phyloP scores from a whole-genome alignment of 2,113 vertebrate species.

The Ellobius talpinus region DNA sequence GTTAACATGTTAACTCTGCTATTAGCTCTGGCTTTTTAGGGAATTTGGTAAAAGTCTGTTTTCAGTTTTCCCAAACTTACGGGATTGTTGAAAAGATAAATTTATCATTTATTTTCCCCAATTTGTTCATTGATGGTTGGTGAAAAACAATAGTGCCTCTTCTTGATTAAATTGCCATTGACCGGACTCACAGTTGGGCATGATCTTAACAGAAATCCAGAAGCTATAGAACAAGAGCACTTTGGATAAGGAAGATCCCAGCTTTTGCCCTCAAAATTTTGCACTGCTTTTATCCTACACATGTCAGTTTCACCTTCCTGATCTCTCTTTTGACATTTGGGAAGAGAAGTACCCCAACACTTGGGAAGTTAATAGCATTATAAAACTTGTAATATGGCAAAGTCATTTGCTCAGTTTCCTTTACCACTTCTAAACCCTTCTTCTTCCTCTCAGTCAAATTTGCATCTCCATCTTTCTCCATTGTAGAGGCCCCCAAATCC shows the following conservation, averaged over 20 bases:
- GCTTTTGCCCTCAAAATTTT: neutral
- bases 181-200: neutral
- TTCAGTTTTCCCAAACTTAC: conserved; percentile 63
- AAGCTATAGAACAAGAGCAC: neutral
- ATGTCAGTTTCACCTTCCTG: conserved; percentile 13
- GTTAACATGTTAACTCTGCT: conserved; percentile 70
- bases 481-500: conserved; percentile 66
- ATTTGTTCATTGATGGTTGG: conserved; percentile 56
- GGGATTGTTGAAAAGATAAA: conserved; percentile 70
- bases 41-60: conserved; percentile 62
- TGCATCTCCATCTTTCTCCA: conserved; percentile 71
- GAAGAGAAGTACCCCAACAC: conserved; percentile 30
- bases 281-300: neutral
- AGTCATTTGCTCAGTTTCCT: conserved; percentile 73
- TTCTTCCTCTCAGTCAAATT: conserved; percentile 76
- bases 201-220: neutral
- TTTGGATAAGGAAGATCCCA: neutral
- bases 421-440: conserved; percentile 73
- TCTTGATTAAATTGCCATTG: conserved; percentile 63
- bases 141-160: conserved; percentile 63
- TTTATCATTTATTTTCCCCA: conserved; percentile 61
- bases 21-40: conserved; percentile 57
- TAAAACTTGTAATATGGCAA: conserved; percentile 46
- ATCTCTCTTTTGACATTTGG: conserved; percentile 31
- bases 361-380: conserved; percentile 43